Percentiles rank a stretch among this genome's conserved stretches.
Conservation (phyloP, 2,888 invertebrate genomes). For the Hedya salicella region DNA sequence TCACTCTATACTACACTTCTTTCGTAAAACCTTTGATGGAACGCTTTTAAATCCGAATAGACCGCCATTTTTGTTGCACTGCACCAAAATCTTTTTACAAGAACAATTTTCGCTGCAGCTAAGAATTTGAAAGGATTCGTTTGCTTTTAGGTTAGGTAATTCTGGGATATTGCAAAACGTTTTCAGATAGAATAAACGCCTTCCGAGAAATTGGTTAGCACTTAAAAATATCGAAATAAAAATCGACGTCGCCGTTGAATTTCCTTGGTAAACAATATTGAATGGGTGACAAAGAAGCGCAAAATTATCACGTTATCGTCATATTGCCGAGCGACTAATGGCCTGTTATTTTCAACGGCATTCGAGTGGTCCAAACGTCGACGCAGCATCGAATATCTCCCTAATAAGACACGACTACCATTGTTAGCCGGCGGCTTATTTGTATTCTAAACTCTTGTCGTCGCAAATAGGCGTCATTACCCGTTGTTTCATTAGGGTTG, state of each 20-base stretch:
- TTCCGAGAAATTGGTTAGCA: slow-evolving; percentile 6
- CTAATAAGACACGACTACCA: slow-evolving; percentile 24
- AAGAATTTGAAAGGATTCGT: slow-evolving; percentile 23
- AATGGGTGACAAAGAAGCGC: too few relatives aligned
- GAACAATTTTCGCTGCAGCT: slow-evolving; percentile 24
- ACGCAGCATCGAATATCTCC: slow-evolving; percentile 20
- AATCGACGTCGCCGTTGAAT: not conserved
- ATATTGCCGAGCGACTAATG: slow-evolving; percentile 5
- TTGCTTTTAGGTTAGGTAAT: slow-evolving; percentile 27
- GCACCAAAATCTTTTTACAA: slow-evolving; percentile 20
- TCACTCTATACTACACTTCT: slow-evolving; percentile 56
- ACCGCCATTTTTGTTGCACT: slow-evolving; percentile 21
- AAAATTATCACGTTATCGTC: slow-evolving; percentile 5
- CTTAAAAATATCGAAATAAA: slow-evolving; percentile 2
- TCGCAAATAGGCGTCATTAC: slow-evolving; percentile 36
- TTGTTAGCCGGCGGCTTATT: slow-evolving; percentile 22
- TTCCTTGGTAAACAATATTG: too few relatives aligned
- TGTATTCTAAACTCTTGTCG: slow-evolving; percentile 39
- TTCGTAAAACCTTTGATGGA: slow-evolving; percentile 16
- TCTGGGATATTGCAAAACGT: slow-evolving; percentile 14
- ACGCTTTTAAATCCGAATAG: slow-evolving; percentile 17
- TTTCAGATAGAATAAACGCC: slow-evolving; percentile 12
- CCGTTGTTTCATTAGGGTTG: slow-evolving; percentile 43
- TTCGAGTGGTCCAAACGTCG: slow-evolving; percentile 14
- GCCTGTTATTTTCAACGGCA: slow-evolving; percentile 4